Conservation (phyloP, 2,888 invertebrate species). For the Drosophila yooni region DNA sequence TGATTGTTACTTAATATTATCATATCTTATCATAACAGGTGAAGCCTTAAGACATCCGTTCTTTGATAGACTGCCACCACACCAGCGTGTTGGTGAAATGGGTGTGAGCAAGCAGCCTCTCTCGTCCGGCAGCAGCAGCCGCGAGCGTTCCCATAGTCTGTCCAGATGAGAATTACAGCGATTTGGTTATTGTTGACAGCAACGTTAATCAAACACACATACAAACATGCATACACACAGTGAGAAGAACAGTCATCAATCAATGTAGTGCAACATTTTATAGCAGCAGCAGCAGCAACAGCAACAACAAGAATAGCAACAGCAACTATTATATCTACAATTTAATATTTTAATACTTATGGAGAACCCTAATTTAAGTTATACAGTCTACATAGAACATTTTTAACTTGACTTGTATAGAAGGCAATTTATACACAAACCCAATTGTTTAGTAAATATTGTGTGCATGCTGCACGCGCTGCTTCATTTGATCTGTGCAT, state of each 20-base stretch:
- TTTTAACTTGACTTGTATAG: constrained; percentile 76
- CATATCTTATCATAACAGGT: constrained; percentile 78
- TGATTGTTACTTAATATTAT: neutral
- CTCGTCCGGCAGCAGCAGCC: constrained; percentile 85
- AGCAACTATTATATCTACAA: constrained; percentile 30
- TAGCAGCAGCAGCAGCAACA: constrained; percentile 27
- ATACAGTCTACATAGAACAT: constrained; percentile 65
- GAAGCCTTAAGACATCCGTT: constrained; percentile 97
- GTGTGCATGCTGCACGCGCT: constrained; percentile 36
- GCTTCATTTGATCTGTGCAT: constrained; percentile 60
- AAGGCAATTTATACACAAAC: constrained; percentile 61
- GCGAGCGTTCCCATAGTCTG: constrained; percentile 87
- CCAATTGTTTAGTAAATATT: constrained; percentile 43
- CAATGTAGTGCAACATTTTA: constrained; percentile 33
- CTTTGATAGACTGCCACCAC: constrained; percentile 93
- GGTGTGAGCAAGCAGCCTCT: constrained; percentile 76
- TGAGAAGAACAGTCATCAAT: constrained; percentile 44
- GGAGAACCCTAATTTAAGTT: constrained; percentile 60
- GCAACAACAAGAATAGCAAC: constrained; percentile 27
- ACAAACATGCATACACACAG: constrained; percentile 58
- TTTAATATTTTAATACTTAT: constrained; percentile 29
- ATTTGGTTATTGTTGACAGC: constrained; percentile 86
- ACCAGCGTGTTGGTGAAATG: constrained; percentile 89
- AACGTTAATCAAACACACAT: constrained; percentile 65
- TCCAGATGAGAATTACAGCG: constrained; percentile 86